A percentile compares a stretch with the other conserved stretches of the same genome.
Conservation (phyloP, 2,797 vertebrate genomes). For the Prionace glauca region DNA sequence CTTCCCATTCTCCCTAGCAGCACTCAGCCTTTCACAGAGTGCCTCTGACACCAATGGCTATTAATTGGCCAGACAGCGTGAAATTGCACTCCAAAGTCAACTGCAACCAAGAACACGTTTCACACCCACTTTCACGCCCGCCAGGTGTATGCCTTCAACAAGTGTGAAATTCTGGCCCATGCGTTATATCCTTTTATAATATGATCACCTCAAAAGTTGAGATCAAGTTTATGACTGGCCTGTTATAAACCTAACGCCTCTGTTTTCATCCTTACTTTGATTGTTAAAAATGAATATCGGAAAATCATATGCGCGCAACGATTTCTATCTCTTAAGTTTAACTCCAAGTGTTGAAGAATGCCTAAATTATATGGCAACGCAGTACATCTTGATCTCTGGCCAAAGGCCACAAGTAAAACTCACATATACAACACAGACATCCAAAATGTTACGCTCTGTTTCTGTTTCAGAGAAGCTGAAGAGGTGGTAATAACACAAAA, state of each 20-base stretch:
- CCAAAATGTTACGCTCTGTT: not conserved
- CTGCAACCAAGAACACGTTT: no score
- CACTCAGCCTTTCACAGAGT: no score
- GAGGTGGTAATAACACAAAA: not conserved
- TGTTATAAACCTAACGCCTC: not conserved
- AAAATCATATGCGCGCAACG: not conserved
- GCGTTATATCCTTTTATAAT: not conserved
- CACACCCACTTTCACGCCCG: no score
- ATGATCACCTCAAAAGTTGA: not conserved
- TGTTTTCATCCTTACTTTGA: not conserved
- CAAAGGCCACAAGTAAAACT: not conserved
- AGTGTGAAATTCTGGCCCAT: no score
- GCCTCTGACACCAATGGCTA: no score
- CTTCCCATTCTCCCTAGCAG: no score
- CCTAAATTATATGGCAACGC: not conserved
- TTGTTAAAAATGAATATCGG: not conserved
- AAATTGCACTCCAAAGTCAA: no score
- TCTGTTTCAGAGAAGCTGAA: not conserved
- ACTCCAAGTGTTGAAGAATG: not conserved
- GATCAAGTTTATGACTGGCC: not conserved
- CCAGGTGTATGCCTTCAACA: no score
- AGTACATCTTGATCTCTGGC: not conserved
- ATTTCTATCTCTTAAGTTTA: not conserved
- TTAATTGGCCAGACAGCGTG: no score
- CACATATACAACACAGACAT: not conserved